Percentiles rank a stretch among this genome's conserved stretches.
These are phyloP conservation scores for Crossocerus cetratus DNA, from an alignment of 2,888 invertebrate genomes.

Conservation along the genomic window DNA sequence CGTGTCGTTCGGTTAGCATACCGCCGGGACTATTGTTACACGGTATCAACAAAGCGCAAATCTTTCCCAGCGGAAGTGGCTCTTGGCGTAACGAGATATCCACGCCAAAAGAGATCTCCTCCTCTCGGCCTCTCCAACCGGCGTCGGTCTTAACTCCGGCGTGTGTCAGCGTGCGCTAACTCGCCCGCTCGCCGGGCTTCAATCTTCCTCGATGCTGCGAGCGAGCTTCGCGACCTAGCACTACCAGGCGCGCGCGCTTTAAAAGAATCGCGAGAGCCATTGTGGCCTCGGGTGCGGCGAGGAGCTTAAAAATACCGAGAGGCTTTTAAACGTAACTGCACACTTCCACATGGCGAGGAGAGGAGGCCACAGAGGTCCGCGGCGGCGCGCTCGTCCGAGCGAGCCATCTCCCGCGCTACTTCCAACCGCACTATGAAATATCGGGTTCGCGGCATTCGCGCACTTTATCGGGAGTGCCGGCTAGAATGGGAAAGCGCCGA, in stretches of 20 bases:
- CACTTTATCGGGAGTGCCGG: no score
- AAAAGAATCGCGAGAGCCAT: not conserved
- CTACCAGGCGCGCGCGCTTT: no score
- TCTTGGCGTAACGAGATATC: constrained; percentile 47
- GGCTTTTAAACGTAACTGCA: constrained; percentile 3
- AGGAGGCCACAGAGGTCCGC: no score
- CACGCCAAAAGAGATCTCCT: not conserved
- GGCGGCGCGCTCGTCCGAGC: no score
- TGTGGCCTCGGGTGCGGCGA: not conserved
- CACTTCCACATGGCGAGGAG: not conserved
- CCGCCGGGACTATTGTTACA: constrained; percentile 34
- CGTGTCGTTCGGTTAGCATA: constrained; percentile 37
- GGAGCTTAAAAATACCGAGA: constrained; percentile 3
- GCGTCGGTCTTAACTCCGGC: no score
- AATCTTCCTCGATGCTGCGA: no score
- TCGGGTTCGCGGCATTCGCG: not conserved
- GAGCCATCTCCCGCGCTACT: not conserved
- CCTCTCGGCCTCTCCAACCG: no score
- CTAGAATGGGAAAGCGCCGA: no score
- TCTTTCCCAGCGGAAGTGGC: constrained; percentile 41
- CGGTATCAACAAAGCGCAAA: constrained; percentile 41
- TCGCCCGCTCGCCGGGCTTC: no score
- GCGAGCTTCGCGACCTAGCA: no score
- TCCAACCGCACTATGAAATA: not conserved
- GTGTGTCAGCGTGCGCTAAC: no score